phyloP scores from a whole-genome alignment of 2,888 invertebrate genomes.

The Galeruca laticollis region DNA sequence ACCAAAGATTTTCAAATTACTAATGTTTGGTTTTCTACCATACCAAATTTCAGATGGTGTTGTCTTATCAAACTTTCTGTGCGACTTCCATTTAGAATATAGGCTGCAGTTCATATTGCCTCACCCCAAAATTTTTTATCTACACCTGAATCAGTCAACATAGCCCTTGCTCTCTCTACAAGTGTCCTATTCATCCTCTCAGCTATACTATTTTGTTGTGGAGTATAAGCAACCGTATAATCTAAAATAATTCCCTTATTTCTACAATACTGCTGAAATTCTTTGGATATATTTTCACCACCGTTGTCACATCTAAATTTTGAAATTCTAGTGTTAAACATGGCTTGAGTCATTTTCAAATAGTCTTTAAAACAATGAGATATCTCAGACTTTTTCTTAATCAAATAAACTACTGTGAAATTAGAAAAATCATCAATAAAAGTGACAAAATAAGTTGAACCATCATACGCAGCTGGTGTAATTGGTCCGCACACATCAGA shows the following conservation, averaged over 20 bases:
- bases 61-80: not conserved
- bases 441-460: slow-evolving; percentile 9
- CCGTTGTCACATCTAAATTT: too few species aligned
- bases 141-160: too few species aligned
- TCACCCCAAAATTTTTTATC: slow-evolving; percentile 14
- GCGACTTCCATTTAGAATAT: not conserved
- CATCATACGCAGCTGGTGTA: not conserved
- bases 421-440: slow-evolving; percentile 28
- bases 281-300: too few species aligned
- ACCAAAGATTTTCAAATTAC: too few species aligned
- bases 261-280: too few species aligned
- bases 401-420: slow-evolving; percentile 26
- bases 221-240: slow-evolving; percentile 15
- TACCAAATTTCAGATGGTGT: slow-evolving; percentile 29
- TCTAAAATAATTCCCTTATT: too few species aligned
- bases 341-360: too few species aligned
- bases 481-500: slow-evolving; percentile 24
- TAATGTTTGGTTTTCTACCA: too few species aligned
- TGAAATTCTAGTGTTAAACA: too few species aligned
- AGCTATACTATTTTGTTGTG: slow-evolving; percentile 24
- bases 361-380: slow-evolving; percentile 24
- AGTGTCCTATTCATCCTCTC: slow-evolving; percentile 15
- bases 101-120: slow-evolving; percentile 4
- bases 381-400: slow-evolving; percentile 30
- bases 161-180: too few species aligned